Percentiles rank a stretch among this genome's conserved stretches.
Evolutionary conservation across 2,888 invertebrate genomes (phyloP).

Genomic region (Labia minor): DNA sequence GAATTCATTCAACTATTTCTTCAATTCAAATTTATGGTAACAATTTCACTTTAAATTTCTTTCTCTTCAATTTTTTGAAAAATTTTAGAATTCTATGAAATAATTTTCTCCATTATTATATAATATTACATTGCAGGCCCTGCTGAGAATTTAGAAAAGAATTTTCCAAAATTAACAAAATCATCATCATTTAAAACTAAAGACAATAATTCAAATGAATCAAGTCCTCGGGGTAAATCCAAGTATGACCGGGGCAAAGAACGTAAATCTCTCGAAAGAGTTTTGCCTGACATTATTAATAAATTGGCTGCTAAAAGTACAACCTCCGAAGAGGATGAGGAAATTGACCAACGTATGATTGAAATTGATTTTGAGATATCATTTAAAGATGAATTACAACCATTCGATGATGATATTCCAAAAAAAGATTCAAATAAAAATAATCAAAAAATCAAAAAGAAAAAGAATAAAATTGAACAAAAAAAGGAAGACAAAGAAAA

Average conservation of each 20-base stretch:
- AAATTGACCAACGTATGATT: conserved; percentile 20
- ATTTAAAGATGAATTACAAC: conserved; percentile 37
- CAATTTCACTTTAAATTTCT: no score
- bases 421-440: conserved; percentile 29
- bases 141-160: conserved; percentile 26
- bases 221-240: no score
- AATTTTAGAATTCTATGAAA: no score
- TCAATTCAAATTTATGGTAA: conserved; percentile 56
- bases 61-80: no score
- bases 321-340: conserved; percentile 21
- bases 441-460: conserved; percentile 31
- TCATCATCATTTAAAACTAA: no score
- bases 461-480: conserved; percentile 29
- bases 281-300: conserved; percentile 38
- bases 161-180: no score
- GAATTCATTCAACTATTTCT: conserved; percentile 59
- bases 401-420: conserved; percentile 39
- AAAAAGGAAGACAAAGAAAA: conserved; percentile 17
- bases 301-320: conserved; percentile 25
- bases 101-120: conserved; percentile 17
- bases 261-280: conserved; percentile 46
- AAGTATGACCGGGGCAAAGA: conserved; percentile 48
- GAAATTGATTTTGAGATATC: conserved; percentile 34
- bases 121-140: conserved; percentile 22
- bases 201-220: no score